Evolutionary conservation across 2,113 vertebrate species (phyloP).

Genomic region (Aplodontia rufa): DNA sequence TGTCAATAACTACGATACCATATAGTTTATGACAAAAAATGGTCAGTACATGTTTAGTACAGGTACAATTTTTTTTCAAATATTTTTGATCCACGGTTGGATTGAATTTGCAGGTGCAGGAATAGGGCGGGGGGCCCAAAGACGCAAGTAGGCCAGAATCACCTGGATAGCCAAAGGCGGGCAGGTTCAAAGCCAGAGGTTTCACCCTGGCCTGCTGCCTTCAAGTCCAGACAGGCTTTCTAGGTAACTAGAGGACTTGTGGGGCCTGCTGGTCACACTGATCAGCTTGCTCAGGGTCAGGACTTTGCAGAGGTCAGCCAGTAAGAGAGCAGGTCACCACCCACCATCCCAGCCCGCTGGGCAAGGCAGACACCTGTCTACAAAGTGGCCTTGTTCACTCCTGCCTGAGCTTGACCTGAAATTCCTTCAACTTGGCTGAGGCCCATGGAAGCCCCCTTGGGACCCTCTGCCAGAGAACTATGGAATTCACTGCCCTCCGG

Average conservation of each 20-base stretch:
- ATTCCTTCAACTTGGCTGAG: background rate
- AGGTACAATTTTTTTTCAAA: background rate
- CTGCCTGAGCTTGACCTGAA: background rate
- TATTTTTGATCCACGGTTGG: background rate
- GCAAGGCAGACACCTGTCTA: background rate
- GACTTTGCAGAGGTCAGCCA: background rate
- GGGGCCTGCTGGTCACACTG: background rate
- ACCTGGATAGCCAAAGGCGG: background rate
- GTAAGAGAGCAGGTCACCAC: background rate
- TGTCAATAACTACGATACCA: background rate
- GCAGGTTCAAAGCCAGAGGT: background rate
- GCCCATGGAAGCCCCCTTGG: background rate
- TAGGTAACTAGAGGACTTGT: accelerated
- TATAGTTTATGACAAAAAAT: background rate
- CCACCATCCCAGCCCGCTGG: background rate
- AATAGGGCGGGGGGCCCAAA: background rate
- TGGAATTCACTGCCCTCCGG: background rate
- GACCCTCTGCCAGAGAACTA: background rate
- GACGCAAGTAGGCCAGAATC: background rate
- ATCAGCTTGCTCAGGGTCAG: background rate
- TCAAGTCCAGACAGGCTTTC: background rate
- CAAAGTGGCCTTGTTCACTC: background rate
- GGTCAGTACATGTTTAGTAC: background rate
- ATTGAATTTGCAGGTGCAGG: background rate
- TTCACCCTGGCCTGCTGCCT: background rate